phyloP scores from a whole-genome alignment of 2,797 vertebrate species.

The Tokudaia tokunoshimensis region DNA sequence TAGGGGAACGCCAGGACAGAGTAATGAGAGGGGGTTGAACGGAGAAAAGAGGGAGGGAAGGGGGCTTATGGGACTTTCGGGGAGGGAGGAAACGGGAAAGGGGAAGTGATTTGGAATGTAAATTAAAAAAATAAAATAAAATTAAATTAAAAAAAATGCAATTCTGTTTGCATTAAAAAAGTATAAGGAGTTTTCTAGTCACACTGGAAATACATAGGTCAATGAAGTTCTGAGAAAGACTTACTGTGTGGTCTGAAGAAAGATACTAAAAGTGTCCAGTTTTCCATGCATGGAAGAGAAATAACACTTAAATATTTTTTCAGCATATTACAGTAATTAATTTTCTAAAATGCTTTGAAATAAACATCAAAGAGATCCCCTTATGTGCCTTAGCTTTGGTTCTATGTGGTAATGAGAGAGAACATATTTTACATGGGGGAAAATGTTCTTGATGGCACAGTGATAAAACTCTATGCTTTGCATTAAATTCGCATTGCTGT shows the following conservation, averaged over 20 bases:
- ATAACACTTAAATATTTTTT: constrained; percentile 75
- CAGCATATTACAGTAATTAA: constrained; percentile 70
- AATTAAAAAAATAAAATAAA: no score
- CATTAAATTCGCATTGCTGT: constrained; percentile 15
- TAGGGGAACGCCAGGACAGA: no score
- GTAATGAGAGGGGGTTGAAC: no score
- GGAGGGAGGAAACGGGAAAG: no score
- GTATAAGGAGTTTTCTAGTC: constrained; percentile 31
- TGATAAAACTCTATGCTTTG: constrained; percentile 38
- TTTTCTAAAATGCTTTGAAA: constrained; percentile 80
- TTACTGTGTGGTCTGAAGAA: constrained; percentile 79
- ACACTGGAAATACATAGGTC: constrained; percentile 44
- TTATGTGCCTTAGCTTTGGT: constrained; percentile 67
- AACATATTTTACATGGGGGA: constrained; percentile 49
- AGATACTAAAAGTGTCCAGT: constrained; percentile 40
- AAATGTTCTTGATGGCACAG: neutral
- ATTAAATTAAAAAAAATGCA: no score
- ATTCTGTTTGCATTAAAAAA: constrained; percentile 30
- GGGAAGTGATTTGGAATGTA: no score
- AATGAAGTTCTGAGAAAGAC: constrained; percentile 14
- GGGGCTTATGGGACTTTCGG: no score
- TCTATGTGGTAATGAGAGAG: constrained; percentile 74
- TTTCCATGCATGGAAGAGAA: constrained; percentile 64
- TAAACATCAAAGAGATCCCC: constrained; percentile 76
- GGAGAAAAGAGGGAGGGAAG: no score